Evolutionary conservation across 1,140 invertebrate species (phyloP).

Genomic region (Saxidomus purpurata): DNA sequence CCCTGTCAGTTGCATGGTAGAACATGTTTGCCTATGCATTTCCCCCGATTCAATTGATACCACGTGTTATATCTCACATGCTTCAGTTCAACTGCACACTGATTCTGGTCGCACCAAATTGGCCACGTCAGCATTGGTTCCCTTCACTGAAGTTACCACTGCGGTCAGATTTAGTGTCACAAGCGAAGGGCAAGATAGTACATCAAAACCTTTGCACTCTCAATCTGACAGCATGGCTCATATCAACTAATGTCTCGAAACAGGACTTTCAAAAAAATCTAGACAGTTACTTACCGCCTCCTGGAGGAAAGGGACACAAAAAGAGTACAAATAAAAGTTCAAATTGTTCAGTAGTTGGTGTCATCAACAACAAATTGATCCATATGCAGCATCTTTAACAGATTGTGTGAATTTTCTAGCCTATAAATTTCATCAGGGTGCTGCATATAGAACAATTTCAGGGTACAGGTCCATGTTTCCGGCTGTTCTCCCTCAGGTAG

Average conservation of each 20-base stretch:
- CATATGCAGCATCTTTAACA: constrained; percentile 21
- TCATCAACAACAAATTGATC: constrained; percentile 59
- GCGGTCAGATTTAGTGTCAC: constrained; percentile 36
- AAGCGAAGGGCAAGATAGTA: constrained; percentile 1
- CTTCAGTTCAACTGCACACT: constrained; percentile 37
- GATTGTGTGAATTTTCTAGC: constrained; percentile 44
- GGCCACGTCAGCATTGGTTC: constrained; percentile 46
- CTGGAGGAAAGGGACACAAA: constrained; percentile 45
- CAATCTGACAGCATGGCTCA: constrained; percentile 61
- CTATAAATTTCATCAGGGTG: neutral
- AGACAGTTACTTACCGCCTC: constrained; percentile 31
- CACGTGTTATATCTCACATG: constrained; percentile 8
- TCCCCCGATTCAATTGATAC: constrained; percentile 25
- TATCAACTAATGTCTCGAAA: constrained; percentile 54
- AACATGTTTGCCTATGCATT: constrained; percentile 58
- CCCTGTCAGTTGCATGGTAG: constrained; percentile 57
- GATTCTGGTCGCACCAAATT: constrained; percentile 49
- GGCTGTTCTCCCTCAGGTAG: constrained; percentile 20
- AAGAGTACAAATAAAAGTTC: constrained; percentile 49
- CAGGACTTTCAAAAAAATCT: constrained; percentile 45
- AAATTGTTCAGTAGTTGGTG: constrained; percentile 60
- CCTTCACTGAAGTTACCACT: neutral
- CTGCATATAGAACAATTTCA: constrained; percentile 43
- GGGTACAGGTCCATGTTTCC: constrained; percentile 65
- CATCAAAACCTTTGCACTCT: constrained; percentile 50